Base-by-base conservation (phyloP, 2,113 vertebrate genomes). In the Psammodynastes pulverulentus region DNA sequence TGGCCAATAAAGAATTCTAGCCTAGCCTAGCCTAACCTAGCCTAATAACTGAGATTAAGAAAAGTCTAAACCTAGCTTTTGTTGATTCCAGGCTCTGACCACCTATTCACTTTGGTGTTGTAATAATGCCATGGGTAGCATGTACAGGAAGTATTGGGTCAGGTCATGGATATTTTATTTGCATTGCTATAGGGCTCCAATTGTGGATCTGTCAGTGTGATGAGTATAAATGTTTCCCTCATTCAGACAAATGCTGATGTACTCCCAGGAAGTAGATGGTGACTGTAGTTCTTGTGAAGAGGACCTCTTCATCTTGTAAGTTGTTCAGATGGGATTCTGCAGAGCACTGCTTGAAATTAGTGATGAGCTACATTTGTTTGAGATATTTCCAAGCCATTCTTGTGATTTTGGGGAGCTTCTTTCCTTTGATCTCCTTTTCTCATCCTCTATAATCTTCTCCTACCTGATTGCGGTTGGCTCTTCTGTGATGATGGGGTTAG, bases 271-370 rank as follows among this genome's bases (percentile, higher is more conserved):
- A 95, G 98, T 99, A 91, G 98, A 98, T 46, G 98, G 97, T 88
- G 98, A 99, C 89, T 99, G 98, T 95, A 98, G 95, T 39, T 98
- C 98, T 21, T 99, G 98, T 56, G 99, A 99, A 97, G 99, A 99
- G 97, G 99, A 99, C 94, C 99, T 99, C 87, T 99, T 99, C 88
- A 99, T 99, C 93, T 95, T 99, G 99, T 99, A 96, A 99, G 99
- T 99, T 89, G 3, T 79, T 87, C 5, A 17, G 43, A 17, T 9
- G n/a, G 8, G 54, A 67, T 53, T 79, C 45, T 46, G 34, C 34
- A 67, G 17, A 17, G 56, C 19, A 34, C 21, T 72, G 1, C 45
- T 89, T 29, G 29, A 89, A 49, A 29, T 17, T 49, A 49, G 26
- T 8, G 45, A 67, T 67, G 45, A n/a, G 45, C 56, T 34, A 79